A percentile compares a stretch with the other conserved stretches of the same genome.
Evolutionary conservation across 1,140 invertebrate genomes (phyloP).

Genomic region (Drosophila takahashii): DNA sequence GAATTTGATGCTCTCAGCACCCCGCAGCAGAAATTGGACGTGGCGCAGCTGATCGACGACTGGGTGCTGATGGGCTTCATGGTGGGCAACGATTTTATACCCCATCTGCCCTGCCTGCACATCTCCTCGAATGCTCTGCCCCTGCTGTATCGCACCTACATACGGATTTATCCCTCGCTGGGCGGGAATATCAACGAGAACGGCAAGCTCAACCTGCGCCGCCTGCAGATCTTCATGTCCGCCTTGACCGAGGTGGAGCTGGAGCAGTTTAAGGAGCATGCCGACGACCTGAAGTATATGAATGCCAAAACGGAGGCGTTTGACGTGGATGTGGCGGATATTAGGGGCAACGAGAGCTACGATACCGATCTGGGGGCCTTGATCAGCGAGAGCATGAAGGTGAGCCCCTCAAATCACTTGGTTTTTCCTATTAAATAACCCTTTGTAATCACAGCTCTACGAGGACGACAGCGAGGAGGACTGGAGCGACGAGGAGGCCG

Average conservation of each 20-base stretch:
- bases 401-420: background rate
- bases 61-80: slow-evolving; percentile 97
- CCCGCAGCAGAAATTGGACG: slow-evolving; percentile 89
- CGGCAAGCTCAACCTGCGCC: slow-evolving; percentile 92
- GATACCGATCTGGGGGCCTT: slow-evolving; percentile 76
- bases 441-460: slow-evolving; percentile 36
- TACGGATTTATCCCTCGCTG: slow-evolving; percentile 92
- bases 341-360: slow-evolving; percentile 57
- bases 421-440: background rate
- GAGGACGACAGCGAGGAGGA: slow-evolving; percentile 85
- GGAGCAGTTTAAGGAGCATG: slow-evolving; percentile 93
- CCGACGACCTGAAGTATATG: slow-evolving; percentile 94
- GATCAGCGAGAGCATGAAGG: slow-evolving; percentile 69
- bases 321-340: slow-evolving; percentile 65
- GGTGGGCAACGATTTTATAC: slow-evolving; percentile 99
- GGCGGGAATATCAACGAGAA: slow-evolving; percentile 97
- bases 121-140: slow-evolving; percentile 95
- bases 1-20: slow-evolving; percentile 93
- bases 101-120: slow-evolving; percentile 96
- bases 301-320: slow-evolving; percentile 89
- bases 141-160: slow-evolving; percentile 95
- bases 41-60: slow-evolving; percentile 91
- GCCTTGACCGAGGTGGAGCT: slow-evolving; percentile 92
- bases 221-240: slow-evolving; percentile 95
- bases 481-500: slow-evolving; percentile 85